Percentiles rank a stretch among this genome's conserved stretches.
Conservation (phyloP, 2,797 vertebrate genomes). For the Agapornis canus region DNA sequence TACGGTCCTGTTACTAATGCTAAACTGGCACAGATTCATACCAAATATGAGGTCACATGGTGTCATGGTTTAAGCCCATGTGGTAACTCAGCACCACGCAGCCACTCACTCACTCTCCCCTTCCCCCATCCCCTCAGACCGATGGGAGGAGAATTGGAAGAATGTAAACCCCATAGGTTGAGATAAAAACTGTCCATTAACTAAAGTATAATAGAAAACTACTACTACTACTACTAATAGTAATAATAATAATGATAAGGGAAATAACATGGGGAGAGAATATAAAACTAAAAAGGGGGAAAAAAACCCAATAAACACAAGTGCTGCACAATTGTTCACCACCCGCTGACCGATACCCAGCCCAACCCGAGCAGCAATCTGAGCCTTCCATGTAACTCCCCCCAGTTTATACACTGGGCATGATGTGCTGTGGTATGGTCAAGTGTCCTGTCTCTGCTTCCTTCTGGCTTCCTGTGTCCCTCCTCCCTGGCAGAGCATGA, state of each 20-base stretch:
- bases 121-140: neutral
- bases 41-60: neutral
- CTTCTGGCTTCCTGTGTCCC: neutral
- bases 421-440: neutral
- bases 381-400: neutral
- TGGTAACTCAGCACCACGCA: neutral
- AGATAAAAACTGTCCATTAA: neutral
- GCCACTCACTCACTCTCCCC: neutral
- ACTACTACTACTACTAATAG: neutral
- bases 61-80: neutral
- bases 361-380: neutral
- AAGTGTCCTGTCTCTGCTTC: neutral
- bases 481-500: neutral
- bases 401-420: neutral
- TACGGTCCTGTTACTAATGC: neutral
- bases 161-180: neutral
- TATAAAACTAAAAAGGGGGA: neutral
- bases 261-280: neutral
- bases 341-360: neutral
- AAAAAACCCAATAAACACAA: neutral
- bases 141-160: neutral
- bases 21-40: neutral
- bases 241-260: neutral
- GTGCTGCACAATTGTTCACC: neutral
- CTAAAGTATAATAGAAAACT: neutral